A percentile compares a stretch with the other conserved stretches of the same genome.
These are phyloP conservation scores for Pogoniulus pusillus DNA, from an alignment of 2,797 vertebrate species.

Conservation along the genomic window DNA sequence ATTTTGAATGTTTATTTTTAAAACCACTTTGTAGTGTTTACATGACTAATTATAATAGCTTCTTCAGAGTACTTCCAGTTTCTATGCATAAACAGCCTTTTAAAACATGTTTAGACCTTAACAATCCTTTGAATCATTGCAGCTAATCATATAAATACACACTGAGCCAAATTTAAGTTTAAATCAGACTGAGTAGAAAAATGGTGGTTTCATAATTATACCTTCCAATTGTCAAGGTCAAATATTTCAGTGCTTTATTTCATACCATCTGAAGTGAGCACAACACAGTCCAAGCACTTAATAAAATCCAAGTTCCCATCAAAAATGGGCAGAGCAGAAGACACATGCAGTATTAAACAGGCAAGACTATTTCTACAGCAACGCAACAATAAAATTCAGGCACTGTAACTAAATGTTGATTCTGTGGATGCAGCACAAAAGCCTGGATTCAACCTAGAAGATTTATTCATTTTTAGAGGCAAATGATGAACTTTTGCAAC, in stretches of 20 bases:
- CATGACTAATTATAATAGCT: conserved; percentile 16
- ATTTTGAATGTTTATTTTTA: conserved; percentile 25
- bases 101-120: conserved; percentile 11
- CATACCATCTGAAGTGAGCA: neutral
- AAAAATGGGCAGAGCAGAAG: neutral
- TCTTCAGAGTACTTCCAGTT: neutral
- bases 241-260: neutral
- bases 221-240: conserved; percentile 7
- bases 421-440: neutral
- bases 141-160: conserved; percentile 17
- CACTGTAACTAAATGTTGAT: neutral
- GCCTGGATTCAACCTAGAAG: neutral
- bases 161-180: conserved; percentile 19
- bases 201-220: neutral
- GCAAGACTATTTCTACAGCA: neutral
- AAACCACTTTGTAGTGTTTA: conserved; percentile 15
- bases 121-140: neutral
- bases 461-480: neutral
- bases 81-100: conserved; percentile 29
- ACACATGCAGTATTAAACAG: neutral
- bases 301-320: neutral
- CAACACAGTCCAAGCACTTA: neutral
- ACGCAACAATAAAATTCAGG: neutral
- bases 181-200: conserved; percentile 4
- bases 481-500: conserved; percentile 48